Percentiles rank a stretch among this genome's conserved stretches.
Evolutionary conservation across 1,140 invertebrate genomes (phyloP).

Genomic region (Vanessa tameamea): DNA sequence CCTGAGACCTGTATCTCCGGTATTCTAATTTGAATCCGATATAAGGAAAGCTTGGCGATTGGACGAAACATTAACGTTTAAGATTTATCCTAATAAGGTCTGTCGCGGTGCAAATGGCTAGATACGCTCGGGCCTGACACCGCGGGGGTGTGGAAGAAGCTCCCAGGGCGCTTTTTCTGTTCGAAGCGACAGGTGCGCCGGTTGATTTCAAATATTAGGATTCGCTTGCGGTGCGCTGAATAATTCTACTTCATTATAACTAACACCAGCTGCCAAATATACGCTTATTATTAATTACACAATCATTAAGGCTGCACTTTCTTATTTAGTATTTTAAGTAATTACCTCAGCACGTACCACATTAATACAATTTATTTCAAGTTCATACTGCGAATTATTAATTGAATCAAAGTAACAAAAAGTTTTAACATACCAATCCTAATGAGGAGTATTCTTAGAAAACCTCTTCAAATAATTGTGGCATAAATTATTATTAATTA

Average conservation of each 20-base stretch:
- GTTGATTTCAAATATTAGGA: no score
- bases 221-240: no score
- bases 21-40: slow-evolving; percentile 29
- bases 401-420: slow-evolving; percentile 11
- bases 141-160: neutral
- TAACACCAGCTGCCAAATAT: no score
- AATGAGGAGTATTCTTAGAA: slow-evolving; percentile 5
- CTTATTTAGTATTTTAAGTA: no score
- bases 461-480: slow-evolving; percentile 3
- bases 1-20: slow-evolving; percentile 21
- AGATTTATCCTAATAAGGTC: slow-evolving; percentile 14
- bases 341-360: neutral
- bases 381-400: neutral
- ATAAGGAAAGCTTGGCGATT: slow-evolving; percentile 20
- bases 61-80: slow-evolving; percentile 15
- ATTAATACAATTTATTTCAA: neutral
- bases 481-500: slow-evolving; percentile 15
- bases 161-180: neutral
- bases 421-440: slow-evolving; percentile 8
- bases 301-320: no score
- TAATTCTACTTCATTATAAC: no score
- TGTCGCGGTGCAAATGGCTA: slow-evolving; percentile 2
- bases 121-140: neutral
- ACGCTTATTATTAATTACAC: no score
- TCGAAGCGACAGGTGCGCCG: no score